Evolutionary conservation across 1,140 invertebrate species (phyloP).

Genomic region (Diploscapter pachys): DNA sequence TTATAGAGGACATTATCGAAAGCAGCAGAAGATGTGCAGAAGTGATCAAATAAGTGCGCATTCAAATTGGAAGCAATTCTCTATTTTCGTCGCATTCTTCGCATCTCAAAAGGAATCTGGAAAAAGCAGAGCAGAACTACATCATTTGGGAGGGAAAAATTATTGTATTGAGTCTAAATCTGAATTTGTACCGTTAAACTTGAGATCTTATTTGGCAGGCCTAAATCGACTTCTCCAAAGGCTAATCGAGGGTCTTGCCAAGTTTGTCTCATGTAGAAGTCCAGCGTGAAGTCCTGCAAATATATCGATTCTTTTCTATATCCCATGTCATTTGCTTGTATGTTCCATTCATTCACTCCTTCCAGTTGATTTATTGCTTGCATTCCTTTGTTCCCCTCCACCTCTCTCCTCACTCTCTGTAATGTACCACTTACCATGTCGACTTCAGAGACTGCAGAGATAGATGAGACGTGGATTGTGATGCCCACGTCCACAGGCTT

Average conservation of each 20-base stretch:
- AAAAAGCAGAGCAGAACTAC: no score
- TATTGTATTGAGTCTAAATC: no score
- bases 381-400: not conserved
- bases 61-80: no score
- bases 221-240: slow-evolving; percentile 75
- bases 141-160: no score
- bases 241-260: slow-evolving; percentile 91
- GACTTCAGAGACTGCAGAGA: slow-evolving; percentile 56
- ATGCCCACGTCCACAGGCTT: slow-evolving; percentile 59
- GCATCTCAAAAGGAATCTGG: no score
- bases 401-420: not conserved
- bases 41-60: no score
- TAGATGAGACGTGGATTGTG: slow-evolving; percentile 53
- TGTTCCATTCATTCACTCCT: slow-evolving; percentile 13
- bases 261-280: slow-evolving; percentile 97
- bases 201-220: slow-evolving; percentile 74
- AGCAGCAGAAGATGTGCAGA: no score
- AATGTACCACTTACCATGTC: slow-evolving; percentile 46
- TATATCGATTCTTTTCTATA: no score
- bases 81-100: no score
- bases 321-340: not conserved
- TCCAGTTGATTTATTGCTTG: not conserved
- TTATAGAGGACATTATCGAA: no score
- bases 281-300: slow-evolving; percentile 87
- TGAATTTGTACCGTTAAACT: slow-evolving; percentile 41